These are phyloP conservation scores for Nematopogon swammerdamellus DNA, from an alignment of 2,888 invertebrate species.

Conservation along the genomic window DNA sequence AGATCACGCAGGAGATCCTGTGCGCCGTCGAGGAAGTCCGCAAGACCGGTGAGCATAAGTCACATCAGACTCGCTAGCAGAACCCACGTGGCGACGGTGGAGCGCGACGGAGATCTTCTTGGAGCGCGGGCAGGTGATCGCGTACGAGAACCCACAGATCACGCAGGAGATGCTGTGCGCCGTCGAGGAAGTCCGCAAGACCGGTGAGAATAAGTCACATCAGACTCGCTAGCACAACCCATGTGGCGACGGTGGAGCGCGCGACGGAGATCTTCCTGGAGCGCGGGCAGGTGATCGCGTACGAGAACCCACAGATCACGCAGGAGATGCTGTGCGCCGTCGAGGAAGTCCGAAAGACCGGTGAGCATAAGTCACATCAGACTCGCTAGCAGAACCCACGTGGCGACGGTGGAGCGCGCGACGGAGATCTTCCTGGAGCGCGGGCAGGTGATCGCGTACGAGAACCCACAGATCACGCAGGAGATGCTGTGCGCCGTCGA, in stretches of 20 bases:
- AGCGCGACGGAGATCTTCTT: slow-evolving; percentile 97
- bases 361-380: no score
- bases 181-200: slow-evolving; percentile 94
- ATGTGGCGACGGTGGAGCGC: slow-evolving; percentile 94
- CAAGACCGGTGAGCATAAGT: slow-evolving; percentile 81
- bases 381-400: slow-evolving; percentile 89
- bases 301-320: slow-evolving; percentile 94
- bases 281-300: slow-evolving; percentile 92
- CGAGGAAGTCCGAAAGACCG: slow-evolving; percentile 93
- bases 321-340: slow-evolving; percentile 95
- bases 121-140: slow-evolving; percentile 91
- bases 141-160: slow-evolving; percentile 96
- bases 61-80: no score
- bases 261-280: slow-evolving; percentile 96
- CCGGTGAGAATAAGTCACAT: no score
- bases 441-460: slow-evolving; percentile 93
- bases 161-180: no score
- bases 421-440: slow-evolving; percentile 95
- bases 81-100: slow-evolving; percentile 93
- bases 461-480: slow-evolving; percentile 94
- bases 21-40: slow-evolving; percentile 94
- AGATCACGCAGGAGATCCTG: slow-evolving; percentile 94
- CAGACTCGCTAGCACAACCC: no score
- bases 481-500: slow-evolving; percentile 96
- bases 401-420: slow-evolving; percentile 94